phyloP scores from a whole-genome alignment of 2,797 vertebrate species.

The Phataginus tricuspis region DNA sequence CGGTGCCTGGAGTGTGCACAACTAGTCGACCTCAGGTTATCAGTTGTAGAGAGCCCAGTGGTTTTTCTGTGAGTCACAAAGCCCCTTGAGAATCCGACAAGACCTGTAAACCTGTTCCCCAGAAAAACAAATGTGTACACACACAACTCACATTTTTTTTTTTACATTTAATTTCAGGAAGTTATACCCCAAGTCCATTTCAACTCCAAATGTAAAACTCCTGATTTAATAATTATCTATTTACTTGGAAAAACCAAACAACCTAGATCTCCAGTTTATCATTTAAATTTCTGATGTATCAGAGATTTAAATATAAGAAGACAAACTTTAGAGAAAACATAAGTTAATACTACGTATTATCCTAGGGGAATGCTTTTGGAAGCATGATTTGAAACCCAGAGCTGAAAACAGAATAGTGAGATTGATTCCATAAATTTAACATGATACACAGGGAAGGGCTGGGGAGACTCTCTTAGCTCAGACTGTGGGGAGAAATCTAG shows the following conservation, averaged over 20 bases:
- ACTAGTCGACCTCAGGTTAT: background rate
- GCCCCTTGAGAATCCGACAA: background rate
- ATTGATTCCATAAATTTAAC: background rate
- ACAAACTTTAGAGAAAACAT: background rate
- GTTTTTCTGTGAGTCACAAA: background rate
- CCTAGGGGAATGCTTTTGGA: background rate
- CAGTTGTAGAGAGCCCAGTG: background rate
- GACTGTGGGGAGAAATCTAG: background rate
- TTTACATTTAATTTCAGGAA: slow-evolving; percentile 45
- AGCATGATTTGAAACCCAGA: slow-evolving; percentile 41
- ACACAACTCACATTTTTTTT: background rate
- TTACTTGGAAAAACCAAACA: slow-evolving; percentile 29
- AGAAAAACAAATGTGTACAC: background rate
- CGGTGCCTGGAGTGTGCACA: background rate
- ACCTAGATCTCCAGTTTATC: background rate
- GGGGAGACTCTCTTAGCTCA: background rate
- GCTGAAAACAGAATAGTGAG: background rate
- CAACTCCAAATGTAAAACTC: slow-evolving; percentile 17
- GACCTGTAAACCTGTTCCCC: background rate
- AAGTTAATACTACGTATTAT: background rate
- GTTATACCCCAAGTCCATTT: background rate
- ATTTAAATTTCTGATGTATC: slow-evolving; percentile 38
- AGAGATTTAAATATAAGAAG: slow-evolving; percentile 1
- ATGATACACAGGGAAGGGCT: background rate
- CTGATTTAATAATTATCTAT: background rate